Base-by-base conservation (phyloP, 2,113 vertebrate genomes). In the Procavia capensis region DNA sequence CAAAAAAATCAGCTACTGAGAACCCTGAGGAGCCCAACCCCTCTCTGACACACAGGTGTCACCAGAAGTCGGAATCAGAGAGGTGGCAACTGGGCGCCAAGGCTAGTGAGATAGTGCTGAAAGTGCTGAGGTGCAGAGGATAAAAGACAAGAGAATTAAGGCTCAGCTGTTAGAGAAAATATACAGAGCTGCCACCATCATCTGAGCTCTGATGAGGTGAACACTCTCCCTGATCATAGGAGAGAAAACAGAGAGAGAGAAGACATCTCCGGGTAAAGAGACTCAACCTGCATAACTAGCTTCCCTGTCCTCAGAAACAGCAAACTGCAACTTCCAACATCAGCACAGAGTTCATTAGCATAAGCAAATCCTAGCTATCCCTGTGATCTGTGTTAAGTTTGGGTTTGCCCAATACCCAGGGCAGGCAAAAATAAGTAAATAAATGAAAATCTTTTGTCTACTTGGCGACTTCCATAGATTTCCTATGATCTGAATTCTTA, bases 181-280 rank as follows among this genome's bases (percentile, higher is more conserved):
- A 45, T 36, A 22, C 27, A 27, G 2, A 27, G 20, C 5, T 68
- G 82, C 24, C 54, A 54, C 57, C 10, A 61, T 19, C 29, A 75
- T 83, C 66, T 63, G 72, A n/a, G n/a, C 27, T 92, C 89, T 94
- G 57, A 36, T 31, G 39, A 61, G n/a, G 47, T 64, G n/a, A 95
- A 63, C 57, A 45, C 34, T 75, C 27, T 57, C 17, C 9, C n/a
- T 13, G 43, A 14, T 82, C 16, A 5, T 22, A 45, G 4, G 50
- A 24, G 66, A 2, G 0, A 1, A 16, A 29, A 78, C 27, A 83
- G n/a, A 31, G 24, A 85, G 72, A 79, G 25, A 20, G 50, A 31
- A 75, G 39, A 64, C 19, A 16, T 74, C 61, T 74, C 78, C 47
- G 39, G 39, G 57, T 25, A 36, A 82, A 80, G 81, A 50, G 22